Base-by-base conservation (phyloP, 1,140 invertebrate genomes). In the Drosophila pallidifrons region DNA sequence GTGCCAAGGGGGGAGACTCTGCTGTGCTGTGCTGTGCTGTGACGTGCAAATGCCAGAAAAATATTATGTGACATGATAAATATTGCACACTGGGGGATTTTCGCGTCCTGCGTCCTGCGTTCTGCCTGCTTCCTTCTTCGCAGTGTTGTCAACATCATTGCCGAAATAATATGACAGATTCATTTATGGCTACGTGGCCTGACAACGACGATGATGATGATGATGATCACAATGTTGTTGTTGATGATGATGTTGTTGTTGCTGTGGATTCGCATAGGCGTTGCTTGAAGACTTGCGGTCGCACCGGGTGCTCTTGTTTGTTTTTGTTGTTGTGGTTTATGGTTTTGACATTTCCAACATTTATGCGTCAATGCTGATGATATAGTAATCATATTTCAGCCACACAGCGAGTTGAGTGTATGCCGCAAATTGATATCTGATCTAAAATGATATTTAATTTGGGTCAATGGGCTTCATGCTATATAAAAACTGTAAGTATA, bases 21-120 rank as follows among this genome's bases (percentile, higher is more conserved):
- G 30, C 8, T 58, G 41, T 7, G 15, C 11, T 60, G 43, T 15
- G 46, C 8, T 75, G 58, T 63, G 66, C 45, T 85, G 80, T 89
- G 81, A 83, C 85, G 85, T 89, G 85, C 85, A 89, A 89, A 89
- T 89, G 85, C 85, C 85, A 89, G 85, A 89, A 89, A 89, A 89
- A 89, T 89, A 89, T 89, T 85, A 89, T 89, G 85, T 89, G 85
- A 89, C 85, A 89, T 89, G 85, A 89, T 89, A 89, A 89, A 89
- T 89, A 89, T 89, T 89, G 81, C 78, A 72, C 81, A 64, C 75
- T 75, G 78, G 85, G 85, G 85, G 74, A 73, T 76, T 73, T 79
- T 55, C 25, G 51, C 59, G 35, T 72, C 38, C 47, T 51, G 51
- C 59, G 35, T 72, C 32, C 47, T 51, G 32, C 71, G 15, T 66